Evolutionary conservation across 1,140 invertebrate species (phyloP), one percentile per base, ranked within the genome.

Genomic region (Caerostris darwini): DNA sequence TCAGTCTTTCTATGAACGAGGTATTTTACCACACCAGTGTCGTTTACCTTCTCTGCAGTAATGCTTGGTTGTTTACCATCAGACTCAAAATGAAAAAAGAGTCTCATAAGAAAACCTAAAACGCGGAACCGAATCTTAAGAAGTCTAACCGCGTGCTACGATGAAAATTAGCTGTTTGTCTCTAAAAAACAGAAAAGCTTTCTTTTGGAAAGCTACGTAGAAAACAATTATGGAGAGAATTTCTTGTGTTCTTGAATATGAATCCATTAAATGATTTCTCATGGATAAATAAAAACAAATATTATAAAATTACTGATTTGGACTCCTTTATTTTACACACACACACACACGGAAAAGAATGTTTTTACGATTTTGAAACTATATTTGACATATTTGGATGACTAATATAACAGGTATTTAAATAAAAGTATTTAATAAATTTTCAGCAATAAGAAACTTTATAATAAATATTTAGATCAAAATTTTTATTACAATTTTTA

Each of bases 111-210:
- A 34, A 34, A 34, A 67, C 71, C 53, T 2, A 14, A 77, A 77
- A 77, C 82, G 82, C 82, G 82, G 82, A 58, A 57, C 82, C 82
- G 82, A 83, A 83, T 83, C 82, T 83, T 83, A 83, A 56, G 82
- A 83, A 83, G 82, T 83, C 53, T 5, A n/a, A 19, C 53, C 82
- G 82, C 82, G 82, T 53, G 71, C 50, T 81, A 81, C 34, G 7
- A 58, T 14, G 54, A 56, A 54, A 58, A 83, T 19, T 83, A 57
- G 53, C n/a, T 83, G 7, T 50, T 10, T 57, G 5, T 56, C 56
- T 83, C 56, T 82, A 8, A 58, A 83, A 53, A 34, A 34, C 34
- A 34, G 34, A 34, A 34, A 34, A 34, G 61, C 17, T 64, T 64
- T 14, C 17, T 57, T 57, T 57, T 17, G 17, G 19, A 83, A 83